Conservation (phyloP, 2,797 vertebrate genomes). For the Rallus crepitans region DNA sequence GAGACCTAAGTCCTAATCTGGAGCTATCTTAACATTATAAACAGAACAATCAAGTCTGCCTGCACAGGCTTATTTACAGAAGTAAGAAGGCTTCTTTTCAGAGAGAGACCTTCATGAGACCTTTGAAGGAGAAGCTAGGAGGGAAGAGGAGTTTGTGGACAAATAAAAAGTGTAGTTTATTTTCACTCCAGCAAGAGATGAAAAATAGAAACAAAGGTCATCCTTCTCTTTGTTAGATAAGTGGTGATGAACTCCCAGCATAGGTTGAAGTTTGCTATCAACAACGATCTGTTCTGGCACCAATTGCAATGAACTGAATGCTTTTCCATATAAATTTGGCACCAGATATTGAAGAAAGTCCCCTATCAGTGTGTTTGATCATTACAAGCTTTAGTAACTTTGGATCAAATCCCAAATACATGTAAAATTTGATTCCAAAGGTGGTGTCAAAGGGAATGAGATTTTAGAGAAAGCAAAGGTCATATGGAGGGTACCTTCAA, state of each 20-base stretch:
- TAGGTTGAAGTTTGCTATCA: background rate
- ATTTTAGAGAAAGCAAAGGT: background rate
- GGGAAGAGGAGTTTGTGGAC: background rate
- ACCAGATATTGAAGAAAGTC: background rate
- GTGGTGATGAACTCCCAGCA: background rate
- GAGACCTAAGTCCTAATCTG: background rate
- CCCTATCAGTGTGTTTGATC: background rate
- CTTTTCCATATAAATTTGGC: background rate
- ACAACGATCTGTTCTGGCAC: background rate
- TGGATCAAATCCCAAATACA: background rate
- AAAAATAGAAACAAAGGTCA: background rate
- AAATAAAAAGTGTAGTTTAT: background rate
- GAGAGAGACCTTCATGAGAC: background rate
- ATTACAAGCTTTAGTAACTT: background rate
- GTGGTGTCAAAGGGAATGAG: background rate
- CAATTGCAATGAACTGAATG: background rate
- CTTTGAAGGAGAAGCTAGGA: background rate
- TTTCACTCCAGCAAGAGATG: background rate
- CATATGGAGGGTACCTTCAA: background rate
- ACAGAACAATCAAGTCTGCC: background rate
- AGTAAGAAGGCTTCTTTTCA: background rate
- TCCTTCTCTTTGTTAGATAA: background rate
- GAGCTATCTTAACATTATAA: background rate
- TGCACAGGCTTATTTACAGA: background rate
- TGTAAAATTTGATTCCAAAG: background rate